Conservation (phyloP, 2,888 invertebrate genomes). For the Pherbina coryleti region DNA sequence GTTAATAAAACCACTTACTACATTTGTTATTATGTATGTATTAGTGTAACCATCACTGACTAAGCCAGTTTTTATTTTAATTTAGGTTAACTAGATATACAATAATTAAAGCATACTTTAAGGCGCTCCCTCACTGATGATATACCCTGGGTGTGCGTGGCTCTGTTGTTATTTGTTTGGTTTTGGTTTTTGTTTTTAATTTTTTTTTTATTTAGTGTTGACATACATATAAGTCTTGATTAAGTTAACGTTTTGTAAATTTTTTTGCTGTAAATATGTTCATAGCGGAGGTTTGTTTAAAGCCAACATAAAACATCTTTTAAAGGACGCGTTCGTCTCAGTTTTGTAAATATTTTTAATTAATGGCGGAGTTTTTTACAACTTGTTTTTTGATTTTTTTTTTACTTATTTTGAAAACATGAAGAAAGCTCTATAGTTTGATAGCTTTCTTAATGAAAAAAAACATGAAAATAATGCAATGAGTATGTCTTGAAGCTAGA, state of each 20-base stretch:
- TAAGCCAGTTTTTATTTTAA: no score
- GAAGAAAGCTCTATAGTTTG: no score
- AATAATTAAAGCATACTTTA: not conserved
- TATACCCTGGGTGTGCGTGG: constrained; percentile 51
- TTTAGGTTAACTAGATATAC: not conserved
- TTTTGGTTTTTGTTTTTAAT: not conserved
- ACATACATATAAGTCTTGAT: not conserved
- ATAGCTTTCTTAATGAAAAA: no score
- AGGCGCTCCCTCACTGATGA: constrained; percentile 39
- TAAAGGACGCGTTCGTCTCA: not conserved
- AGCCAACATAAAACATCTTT: not conserved
- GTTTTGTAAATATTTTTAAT: not conserved
- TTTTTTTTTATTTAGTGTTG: not conserved
- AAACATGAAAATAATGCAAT: no score
- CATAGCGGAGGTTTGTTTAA: constrained; percentile 4
- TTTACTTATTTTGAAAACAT: no score
- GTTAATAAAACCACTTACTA: not conserved
- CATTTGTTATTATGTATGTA: not conserved
- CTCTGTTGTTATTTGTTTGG: not conserved
- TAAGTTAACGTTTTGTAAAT: not conserved
- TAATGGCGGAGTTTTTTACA: not conserved
- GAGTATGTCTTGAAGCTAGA: no score
- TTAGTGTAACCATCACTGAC: not conserved
- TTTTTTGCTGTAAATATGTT: constrained; percentile 28
- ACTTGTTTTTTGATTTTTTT: no score